phyloP scores from a whole-genome alignment of 2,797 vertebrate genomes.

The Epinephelus coioides region DNA sequence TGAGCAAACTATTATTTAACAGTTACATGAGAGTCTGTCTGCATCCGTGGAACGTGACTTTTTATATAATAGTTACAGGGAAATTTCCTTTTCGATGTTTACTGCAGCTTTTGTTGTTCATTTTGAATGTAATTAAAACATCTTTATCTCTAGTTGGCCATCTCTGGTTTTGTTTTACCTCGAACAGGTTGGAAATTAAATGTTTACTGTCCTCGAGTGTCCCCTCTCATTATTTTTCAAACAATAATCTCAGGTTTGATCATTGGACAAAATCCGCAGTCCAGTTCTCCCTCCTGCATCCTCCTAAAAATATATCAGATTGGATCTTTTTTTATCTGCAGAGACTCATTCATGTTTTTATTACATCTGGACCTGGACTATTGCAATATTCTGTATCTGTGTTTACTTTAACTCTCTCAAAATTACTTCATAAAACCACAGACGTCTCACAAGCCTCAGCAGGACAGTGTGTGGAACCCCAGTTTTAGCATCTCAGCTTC shows the following conservation, averaged over 20 bases:
- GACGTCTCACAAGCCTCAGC: neutral
- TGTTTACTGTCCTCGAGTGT: constrained; percentile 7
- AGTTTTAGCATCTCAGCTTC: neutral
- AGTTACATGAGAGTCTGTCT: neutral
- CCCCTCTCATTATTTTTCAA: neutral
- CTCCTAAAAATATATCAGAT: constrained; percentile 17
- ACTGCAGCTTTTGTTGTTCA: neutral
- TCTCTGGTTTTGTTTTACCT: neutral
- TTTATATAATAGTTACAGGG: neutral
- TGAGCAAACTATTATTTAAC: constrained; percentile 2
- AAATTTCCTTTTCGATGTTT: neutral
- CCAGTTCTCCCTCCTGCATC: constrained; percentile 6
- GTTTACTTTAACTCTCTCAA: constrained; percentile 13
- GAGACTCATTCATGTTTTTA: constrained; percentile 13
- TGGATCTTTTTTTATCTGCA: constrained; percentile 24
- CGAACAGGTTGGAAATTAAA: neutral
- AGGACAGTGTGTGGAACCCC: neutral
- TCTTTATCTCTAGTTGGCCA: neutral
- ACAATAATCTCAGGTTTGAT: constrained; percentile 11
- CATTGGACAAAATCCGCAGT: neutral
- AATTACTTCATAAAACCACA: neutral
- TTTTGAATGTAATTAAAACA: constrained; percentile 19
- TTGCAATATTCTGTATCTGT: neutral
- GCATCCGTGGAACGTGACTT: neutral
- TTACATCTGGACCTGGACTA: constrained; percentile 6